Base-by-base conservation (phyloP, 2,797 vertebrate genomes). In the Channallabes apus region DNA sequence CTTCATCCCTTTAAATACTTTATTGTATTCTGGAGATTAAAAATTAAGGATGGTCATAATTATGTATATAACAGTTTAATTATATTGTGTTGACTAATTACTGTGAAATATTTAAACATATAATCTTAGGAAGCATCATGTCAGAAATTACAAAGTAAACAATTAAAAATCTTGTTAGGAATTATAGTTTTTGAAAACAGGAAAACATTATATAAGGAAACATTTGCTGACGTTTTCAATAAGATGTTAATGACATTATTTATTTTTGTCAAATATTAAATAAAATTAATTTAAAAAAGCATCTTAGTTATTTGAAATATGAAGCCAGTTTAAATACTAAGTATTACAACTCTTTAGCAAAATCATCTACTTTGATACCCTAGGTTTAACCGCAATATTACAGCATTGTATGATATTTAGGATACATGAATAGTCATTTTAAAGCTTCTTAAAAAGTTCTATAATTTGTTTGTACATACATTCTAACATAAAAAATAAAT, bases 401-500 rank as follows among this genome's bases (percentile, higher is more conserved):
- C 83, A 89, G 85, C 82, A 86, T 85, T 80, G 72, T 46, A 83
- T 86, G 71, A 84, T 85, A 84, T 86, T 83, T 84, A 71, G 27
- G 80, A 80, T 88, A 81, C 67, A 82, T 64, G 76, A 82, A 54
- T 68, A 77, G 51, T 87, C 84, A 82, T 85, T 91, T 92, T 92
- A 93, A 88, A 92, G 91, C 91, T 86, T 90, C 87, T 91, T 91
- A 91, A 71, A 91, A 91, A 93, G 89, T 91, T 91, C 91, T 92
- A 93, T 91, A 64, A 89, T 92, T 93, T 92, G 91, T 88, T 91
- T 91, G 91, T 87, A 93, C 95, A 88, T 94, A 96, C 94, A 94
- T 92, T 93, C 93, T 95, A 91, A 95, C 93, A 95, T 94, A 94
- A 93, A 93, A 94, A 96, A 97, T 96, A 97, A 97, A 96, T 97